Conservation (phyloP, 2,888 invertebrate species). For the Elmis aenea region DNA sequence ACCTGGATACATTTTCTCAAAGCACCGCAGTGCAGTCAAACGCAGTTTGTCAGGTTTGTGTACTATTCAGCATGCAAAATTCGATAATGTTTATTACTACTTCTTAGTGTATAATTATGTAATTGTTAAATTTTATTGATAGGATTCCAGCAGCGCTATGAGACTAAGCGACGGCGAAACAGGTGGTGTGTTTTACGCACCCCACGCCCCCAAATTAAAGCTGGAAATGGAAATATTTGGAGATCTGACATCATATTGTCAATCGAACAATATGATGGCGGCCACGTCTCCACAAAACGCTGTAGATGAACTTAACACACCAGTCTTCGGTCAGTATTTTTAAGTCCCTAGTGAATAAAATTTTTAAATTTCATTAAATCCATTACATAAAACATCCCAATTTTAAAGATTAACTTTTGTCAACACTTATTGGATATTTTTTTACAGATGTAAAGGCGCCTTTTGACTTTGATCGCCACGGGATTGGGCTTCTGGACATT, state of each 20-base stretch:
- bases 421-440: background rate
- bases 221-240: constrained; percentile 58
- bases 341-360: constrained; percentile 3
- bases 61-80: too few species aligned
- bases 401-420: background rate
- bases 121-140: constrained; percentile 1
- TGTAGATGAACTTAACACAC: constrained; percentile 44
- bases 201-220: constrained; percentile 11
- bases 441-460: constrained; percentile 18
- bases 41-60: too few species aligned
- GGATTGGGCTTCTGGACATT: constrained; percentile 14
- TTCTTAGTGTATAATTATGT: too few species aligned
- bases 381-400: background rate
- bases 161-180: constrained; percentile 18
- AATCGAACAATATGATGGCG: constrained; percentile 51
- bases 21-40: too few species aligned
- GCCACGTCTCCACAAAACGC: constrained; percentile 42
- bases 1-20: background rate
- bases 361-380: too few species aligned
- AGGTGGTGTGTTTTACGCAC: constrained; percentile 16
- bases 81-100: too few species aligned
- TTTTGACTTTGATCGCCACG: constrained; percentile 19
- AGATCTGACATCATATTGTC: constrained; percentile 62
- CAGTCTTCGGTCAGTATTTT: constrained; percentile 38
- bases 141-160: constrained; percentile 15